phyloP scores from a whole-genome alignment of 1,140 invertebrate genomes.

The Steinernema khuongi region DNA sequence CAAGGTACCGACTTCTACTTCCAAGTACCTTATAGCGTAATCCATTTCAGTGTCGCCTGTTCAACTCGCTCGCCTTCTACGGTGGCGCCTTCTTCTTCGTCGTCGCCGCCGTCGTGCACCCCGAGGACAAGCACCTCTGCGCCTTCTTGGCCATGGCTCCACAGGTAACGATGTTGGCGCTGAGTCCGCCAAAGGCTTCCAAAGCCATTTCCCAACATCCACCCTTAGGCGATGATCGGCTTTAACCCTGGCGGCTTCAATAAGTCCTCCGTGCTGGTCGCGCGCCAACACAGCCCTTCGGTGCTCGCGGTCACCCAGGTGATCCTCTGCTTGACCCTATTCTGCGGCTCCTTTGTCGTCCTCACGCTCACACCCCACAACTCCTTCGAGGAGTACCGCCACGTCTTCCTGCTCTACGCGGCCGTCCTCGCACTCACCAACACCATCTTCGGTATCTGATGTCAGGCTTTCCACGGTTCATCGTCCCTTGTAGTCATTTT shows the following conservation, averaged over 20 bases:
- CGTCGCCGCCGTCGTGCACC: conserved; percentile 15
- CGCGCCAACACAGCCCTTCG: conserved; percentile 31
- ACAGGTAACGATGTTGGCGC: no score
- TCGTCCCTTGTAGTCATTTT: no score
- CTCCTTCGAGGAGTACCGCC: conserved; percentile 35
- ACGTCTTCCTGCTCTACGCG: no score
- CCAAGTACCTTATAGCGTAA: background rate
- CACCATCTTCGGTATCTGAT: conserved; percentile 38
- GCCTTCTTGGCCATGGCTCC: no score
- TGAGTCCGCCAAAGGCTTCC: no score
- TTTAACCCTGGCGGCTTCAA: conserved; percentile 39
- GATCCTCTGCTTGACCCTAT: no score
- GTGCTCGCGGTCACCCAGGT: conserved; percentile 41
- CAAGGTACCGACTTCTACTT: conserved; percentile 24
- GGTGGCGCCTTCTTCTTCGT: conserved; percentile 34
- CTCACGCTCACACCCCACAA: conserved; percentile 34
- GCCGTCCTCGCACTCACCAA: no score
- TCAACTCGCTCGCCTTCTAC: conserved; percentile 39
- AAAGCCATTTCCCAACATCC: no score
- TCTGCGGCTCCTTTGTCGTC: conserved; percentile 37
- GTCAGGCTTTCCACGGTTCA: no score
- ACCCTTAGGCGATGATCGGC: conserved; percentile 36
- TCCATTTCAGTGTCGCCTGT: conserved; percentile 20
- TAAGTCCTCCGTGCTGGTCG: conserved; percentile 31
- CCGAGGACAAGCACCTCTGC: background rate